Percentiles rank a stretch among this genome's conserved stretches.
phyloP scores from a whole-genome alignment of 2,797 vertebrate genomes.

The Lemur catta region DNA sequence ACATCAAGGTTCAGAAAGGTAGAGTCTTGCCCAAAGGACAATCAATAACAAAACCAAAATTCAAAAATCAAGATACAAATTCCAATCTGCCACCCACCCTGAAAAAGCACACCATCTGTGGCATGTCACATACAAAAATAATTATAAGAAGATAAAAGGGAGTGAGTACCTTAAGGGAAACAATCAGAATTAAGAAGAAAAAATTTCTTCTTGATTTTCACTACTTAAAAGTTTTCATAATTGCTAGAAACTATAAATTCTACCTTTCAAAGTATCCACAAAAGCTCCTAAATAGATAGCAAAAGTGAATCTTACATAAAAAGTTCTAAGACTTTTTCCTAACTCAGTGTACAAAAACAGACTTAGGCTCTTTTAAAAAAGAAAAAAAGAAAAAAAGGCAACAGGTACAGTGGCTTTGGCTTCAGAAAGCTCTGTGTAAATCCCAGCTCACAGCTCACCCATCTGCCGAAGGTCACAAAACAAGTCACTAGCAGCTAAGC shows the following conservation, averaged over 20 bases:
- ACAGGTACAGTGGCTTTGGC: not conserved
- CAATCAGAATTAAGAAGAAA: constrained; percentile 2
- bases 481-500: not conserved
- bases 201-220: constrained; percentile 15
- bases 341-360: not conserved
- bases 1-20: constrained; percentile 26
- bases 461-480: not conserved
- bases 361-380: not conserved
- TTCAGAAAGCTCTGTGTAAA: not conserved
- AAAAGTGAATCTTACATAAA: constrained; percentile 6
- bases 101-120: constrained; percentile 24
- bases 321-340: not conserved
- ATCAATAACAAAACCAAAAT: not conserved
- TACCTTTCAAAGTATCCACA: constrained; percentile 30
- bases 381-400: not conserved
- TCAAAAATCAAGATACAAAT: constrained; percentile 22
- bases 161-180: not conserved
- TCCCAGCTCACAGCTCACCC: not conserved
- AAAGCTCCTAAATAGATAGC: not conserved
- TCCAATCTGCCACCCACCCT: not conserved
- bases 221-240: constrained; percentile 21
- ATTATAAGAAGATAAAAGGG: not conserved
- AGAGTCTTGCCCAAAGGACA: not conserved
- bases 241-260: constrained; percentile 18
- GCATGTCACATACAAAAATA: constrained; percentile 13